A percentile compares a stretch with the other conserved stretches of the same genome.
Conservation (phyloP, 2,113 vertebrate genomes). For the Columba janthina region DNA sequence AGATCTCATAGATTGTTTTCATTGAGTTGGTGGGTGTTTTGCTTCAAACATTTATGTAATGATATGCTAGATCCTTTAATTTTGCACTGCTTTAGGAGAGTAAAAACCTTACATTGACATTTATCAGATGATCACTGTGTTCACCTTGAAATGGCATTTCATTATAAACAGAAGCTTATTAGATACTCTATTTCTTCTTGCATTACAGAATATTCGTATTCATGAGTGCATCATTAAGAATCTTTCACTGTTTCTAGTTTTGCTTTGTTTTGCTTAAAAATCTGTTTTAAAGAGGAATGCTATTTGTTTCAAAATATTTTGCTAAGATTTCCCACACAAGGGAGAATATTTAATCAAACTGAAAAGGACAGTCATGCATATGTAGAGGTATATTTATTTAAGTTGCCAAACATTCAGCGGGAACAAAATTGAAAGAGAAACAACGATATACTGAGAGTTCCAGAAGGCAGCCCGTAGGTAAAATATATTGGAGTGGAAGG, state of each 20-base stretch:
- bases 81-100: background rate
- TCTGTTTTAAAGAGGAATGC: background rate
- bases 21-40: background rate
- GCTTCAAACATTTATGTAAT: slow-evolving; percentile 3
- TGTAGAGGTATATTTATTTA: background rate
- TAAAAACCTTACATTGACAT: background rate
- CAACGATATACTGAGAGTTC: fast-evolving
- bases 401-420: background rate
- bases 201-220: background rate
- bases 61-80: background rate
- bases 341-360: background rate
- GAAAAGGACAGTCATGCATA: background rate
- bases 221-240: background rate
- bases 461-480: background rate
- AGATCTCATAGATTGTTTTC: background rate
- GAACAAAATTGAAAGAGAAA: background rate
- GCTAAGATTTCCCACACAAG: background rate
- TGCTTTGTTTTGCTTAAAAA: background rate
- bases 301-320: background rate
- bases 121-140: background rate
- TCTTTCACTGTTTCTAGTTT: background rate
- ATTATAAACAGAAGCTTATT: background rate
- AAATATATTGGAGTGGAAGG: background rate
- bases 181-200: background rate
- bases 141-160: slow-evolving; percentile 15